Evolutionary conservation across 2,888 invertebrate genomes (phyloP), one percentile per base, ranked within the genome.

Genomic region (Eupithecia centaureata): DNA sequence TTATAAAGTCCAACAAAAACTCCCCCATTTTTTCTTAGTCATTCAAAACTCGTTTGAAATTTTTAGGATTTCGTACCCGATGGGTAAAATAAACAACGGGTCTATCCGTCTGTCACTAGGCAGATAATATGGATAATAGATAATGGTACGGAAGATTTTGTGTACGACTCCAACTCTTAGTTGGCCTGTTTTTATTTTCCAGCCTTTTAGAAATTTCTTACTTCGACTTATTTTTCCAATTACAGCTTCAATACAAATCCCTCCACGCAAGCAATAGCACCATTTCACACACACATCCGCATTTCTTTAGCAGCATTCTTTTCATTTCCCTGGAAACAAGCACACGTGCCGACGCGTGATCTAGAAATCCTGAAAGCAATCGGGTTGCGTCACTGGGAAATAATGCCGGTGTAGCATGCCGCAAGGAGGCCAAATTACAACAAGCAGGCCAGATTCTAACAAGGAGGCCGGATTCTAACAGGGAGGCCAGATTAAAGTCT

Each of bases 371-470:
- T 72, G 73, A 76, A 77, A 82, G 75, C 80, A 82, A 82, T 79
- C 79, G 76, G 75, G 75, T 72, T 72, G 65, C 63, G 61, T 60
- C 67, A 47, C 67, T 66, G 69, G 69, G 32, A 38, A 58, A 62
- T n/a, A 72, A 76, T 78, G 76, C 79, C 79, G 79, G 76, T 72
- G 73, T 76, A 78, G 79, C 80, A 77, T 76, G 77, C 79, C 79
- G 77, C 75, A 70, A 70, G 61, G 67, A 74, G 73, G 76, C 73
- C 77, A 82, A 80, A 83, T 83, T 83, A 82, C 79, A 82, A 78
- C 71, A 68, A 52, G 56, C 61, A 33, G 51, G 51, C 51, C 25
- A 51, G 28, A 56, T 56, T n/a, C 25, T 27, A 68, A 68, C 75
- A 70, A 70, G 61, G 67, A 74, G 73, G 76, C 73, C 77, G 81